A percentile compares a stretch with the other conserved stretches of the same genome.
phyloP scores from a whole-genome alignment of 2,113 vertebrate genomes.

The Neolamprologus toae region DNA sequence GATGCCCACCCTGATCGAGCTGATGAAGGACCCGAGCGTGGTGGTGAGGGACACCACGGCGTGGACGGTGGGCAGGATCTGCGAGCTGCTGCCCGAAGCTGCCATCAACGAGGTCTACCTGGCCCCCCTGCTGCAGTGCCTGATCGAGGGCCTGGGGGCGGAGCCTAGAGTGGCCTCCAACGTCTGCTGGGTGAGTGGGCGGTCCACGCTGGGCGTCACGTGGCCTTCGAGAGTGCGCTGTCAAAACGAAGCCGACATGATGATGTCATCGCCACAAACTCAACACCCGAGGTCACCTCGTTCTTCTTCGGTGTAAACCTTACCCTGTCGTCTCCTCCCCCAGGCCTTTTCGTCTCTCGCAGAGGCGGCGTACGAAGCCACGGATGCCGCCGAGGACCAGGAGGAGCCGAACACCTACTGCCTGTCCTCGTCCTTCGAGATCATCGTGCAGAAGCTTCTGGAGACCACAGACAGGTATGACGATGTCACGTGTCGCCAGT shows the following conservation, averaged over 20 bases:
- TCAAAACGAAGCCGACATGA: not conserved
- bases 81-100: constrained; percentile 92
- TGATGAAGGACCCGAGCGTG: constrained; percentile 97
- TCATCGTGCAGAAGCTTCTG: constrained; percentile 96
- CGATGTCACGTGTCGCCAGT: not conserved
- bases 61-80: constrained; percentile 95
- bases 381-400: constrained; percentile 92
- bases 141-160: constrained; percentile 92
- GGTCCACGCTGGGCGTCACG: not conserved
- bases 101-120: constrained; percentile 96
- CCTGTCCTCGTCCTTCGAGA: constrained; percentile 93
- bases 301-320: not conserved
- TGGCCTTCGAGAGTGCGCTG: not conserved
- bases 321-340: not conserved
- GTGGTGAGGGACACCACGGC: constrained; percentile 96
- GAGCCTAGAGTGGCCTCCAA: constrained; percentile 96
- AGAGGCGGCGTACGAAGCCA: constrained; percentile 95
- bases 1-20: constrained; percentile 93
- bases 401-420: constrained; percentile 96
- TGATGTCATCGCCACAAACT: not conserved
- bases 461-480: constrained; percentile 90
- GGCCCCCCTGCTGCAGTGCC: constrained; percentile 87
- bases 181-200: constrained; percentile 90
- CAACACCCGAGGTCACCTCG: not conserved
- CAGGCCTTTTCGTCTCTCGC: constrained; percentile 96